Evolutionary conservation across 1,140 invertebrate species (phyloP), one percentile per base, ranked within the genome.

Genomic region (Brachionus rotundiformis): DNA sequence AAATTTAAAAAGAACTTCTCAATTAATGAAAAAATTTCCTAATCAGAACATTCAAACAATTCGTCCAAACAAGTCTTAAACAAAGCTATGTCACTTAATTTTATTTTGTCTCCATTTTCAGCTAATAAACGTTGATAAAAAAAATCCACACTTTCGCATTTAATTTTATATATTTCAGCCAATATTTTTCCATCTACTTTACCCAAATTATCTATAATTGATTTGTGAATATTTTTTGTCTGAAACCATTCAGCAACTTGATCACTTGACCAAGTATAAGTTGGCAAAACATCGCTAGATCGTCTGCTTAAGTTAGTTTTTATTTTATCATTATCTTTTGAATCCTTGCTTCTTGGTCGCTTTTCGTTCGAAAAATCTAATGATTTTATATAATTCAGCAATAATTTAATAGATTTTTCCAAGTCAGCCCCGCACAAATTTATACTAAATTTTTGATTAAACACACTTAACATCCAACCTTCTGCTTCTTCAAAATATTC

Each of bases 101-200:
- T 63, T 27, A 63, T 63, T 25, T 63, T 63, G 6, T 63, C 29
- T 10, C 61, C 61, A 27, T 63, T 63, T 29, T 63, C 61, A n/a
- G 61, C 61, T n/a, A 63, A 13, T 13, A 63, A 29, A 23, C 29
- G 61, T 13, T 63, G 25, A 13, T 63, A 29, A 29, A 63, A 63
- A 63, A 33, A 63, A 13, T 27, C 29, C 13, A 63, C 29, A 29
- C 25, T 29, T 63, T 63, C 61, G 5, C 25, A 33, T 11, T 63
- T 27, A 13, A 63, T 63, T 23, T 63, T 63, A 13, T 63, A 63
- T 11, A 63, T 63, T 25, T 63, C 29, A 11, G 25, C 25, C 29
- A 63, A 63, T 13, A 63, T 63, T 63, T 63, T 63, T 6, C 61
- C 61, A 63, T 63, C 61, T 13, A 63, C 29, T 29, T 63, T 31